phyloP scores from a whole-genome alignment of 2,797 vertebrate genomes.

The Chiroxiphia lanceolata region DNA sequence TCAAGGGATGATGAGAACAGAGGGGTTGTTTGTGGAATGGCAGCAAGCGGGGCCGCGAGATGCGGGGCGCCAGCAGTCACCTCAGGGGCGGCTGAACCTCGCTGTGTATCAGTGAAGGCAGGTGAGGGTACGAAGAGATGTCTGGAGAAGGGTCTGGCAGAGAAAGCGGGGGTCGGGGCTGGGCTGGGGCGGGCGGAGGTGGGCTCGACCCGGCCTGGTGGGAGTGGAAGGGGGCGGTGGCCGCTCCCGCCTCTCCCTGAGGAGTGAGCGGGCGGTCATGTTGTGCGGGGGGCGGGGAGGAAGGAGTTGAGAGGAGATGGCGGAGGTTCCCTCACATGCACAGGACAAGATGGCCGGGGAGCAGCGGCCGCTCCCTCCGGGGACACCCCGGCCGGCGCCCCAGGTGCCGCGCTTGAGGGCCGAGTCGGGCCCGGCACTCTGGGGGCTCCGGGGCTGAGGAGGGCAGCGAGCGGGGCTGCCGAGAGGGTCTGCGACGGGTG shows the following conservation, averaged over 20 bases:
- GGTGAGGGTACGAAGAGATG: fast-evolving
- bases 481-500: neutral
- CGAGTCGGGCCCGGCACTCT: constrained; percentile 14
- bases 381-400: neutral
- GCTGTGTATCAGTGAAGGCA: fast-evolving
- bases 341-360: constrained; percentile 79
- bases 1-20: neutral
- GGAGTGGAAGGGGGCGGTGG: neutral
- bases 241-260: neutral
- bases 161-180: neutral
- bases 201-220: neutral
- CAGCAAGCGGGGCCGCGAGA: too few relatives aligned
- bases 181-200: neutral
- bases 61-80: neutral
- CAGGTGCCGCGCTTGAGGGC: neutral
- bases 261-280: constrained; percentile 73
- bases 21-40: neutral
- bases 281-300: constrained; percentile 76
- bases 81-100: neutral
- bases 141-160: fast-evolving
- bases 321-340: constrained; percentile 68
- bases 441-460: neutral
- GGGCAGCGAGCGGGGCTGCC: neutral
- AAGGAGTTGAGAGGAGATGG: constrained; percentile 75
- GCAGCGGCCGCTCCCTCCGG: constrained; percentile 35